Conservation (phyloP, 2,888 invertebrate species). For the Ceramica pisi region DNA sequence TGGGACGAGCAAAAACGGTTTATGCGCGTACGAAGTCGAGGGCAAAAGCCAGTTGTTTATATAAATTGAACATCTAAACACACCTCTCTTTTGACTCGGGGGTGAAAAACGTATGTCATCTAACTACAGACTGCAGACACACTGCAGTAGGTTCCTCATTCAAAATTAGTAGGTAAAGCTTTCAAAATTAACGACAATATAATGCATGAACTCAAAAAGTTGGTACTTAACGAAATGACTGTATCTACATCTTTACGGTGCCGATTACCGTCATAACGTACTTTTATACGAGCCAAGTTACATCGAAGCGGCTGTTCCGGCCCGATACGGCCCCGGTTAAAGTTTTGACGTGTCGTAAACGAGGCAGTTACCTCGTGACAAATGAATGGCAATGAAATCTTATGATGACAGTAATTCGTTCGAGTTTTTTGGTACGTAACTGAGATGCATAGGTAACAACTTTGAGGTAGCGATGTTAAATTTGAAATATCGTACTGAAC, state of each 20-base stretch:
- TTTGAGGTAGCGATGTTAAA: too few species aligned
- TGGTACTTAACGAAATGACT: conserved; percentile 41
- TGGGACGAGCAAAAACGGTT: too few species aligned
- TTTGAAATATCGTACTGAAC: background rate
- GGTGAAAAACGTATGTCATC: too few species aligned
- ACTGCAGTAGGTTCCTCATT: too few species aligned
- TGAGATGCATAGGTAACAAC: background rate
- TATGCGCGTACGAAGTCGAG: too few species aligned
- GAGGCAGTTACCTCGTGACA: conserved; percentile 62
- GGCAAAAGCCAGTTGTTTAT: too few species aligned
- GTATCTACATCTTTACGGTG: conserved; percentile 52
- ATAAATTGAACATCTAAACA: too few species aligned
- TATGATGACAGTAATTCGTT: conserved; percentile 56
- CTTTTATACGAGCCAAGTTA: conserved; percentile 70
- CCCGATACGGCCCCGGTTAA: conserved; percentile 57
- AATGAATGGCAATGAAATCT: conserved; percentile 58
- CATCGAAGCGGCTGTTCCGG: conserved; percentile 54
- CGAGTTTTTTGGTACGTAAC: conserved; percentile 13
- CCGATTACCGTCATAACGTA: conserved; percentile 63
- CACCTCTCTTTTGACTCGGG: too few species aligned
- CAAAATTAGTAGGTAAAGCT: background rate
- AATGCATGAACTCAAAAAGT: conserved; percentile 43
- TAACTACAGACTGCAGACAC: background rate
- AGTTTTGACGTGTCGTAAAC: conserved; percentile 68
- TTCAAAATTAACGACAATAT: conserved; percentile 33